Conservation (phyloP, 2,888 invertebrate species). For the Epistrophella euchroma region DNA sequence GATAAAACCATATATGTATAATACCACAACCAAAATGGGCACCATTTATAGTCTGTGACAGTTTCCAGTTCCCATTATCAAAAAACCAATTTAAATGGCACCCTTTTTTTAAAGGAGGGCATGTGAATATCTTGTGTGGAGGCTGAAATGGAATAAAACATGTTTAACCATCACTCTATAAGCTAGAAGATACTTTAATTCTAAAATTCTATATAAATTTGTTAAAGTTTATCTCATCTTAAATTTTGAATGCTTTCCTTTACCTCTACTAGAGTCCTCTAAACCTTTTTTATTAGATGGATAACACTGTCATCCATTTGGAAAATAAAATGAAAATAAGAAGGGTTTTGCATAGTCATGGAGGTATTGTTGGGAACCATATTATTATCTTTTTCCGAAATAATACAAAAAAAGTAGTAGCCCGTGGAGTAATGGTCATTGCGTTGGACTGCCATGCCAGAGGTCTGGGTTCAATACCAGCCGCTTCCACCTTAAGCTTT, state of each 20-base stretch:
- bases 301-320: not conserved
- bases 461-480: too few species aligned
- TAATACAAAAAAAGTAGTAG: too few species aligned
- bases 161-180: not conserved
- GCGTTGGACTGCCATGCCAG: too few species aligned
- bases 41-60: constrained; percentile 19
- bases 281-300: constrained; percentile 2
- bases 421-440: too few species aligned
- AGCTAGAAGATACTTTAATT: not conserved
- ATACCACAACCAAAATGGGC: not conserved
- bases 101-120: not conserved
- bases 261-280: too few species aligned
- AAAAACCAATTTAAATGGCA: not conserved
- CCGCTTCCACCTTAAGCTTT: too few species aligned
- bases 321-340: not conserved
- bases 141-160: not conserved
- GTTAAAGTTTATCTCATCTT: constrained; percentile 21
- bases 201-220: constrained; percentile 26
- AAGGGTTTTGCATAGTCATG: not conserved
- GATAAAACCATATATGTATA: not conserved
- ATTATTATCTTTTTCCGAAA: too few species aligned
- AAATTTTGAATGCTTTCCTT: not conserved
- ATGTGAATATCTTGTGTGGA: constrained; percentile 16
- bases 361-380: not conserved
- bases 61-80: not conserved